Conservation (phyloP, 92 coral and sea anemone species). For the Parazoanthus darwini region DNA sequence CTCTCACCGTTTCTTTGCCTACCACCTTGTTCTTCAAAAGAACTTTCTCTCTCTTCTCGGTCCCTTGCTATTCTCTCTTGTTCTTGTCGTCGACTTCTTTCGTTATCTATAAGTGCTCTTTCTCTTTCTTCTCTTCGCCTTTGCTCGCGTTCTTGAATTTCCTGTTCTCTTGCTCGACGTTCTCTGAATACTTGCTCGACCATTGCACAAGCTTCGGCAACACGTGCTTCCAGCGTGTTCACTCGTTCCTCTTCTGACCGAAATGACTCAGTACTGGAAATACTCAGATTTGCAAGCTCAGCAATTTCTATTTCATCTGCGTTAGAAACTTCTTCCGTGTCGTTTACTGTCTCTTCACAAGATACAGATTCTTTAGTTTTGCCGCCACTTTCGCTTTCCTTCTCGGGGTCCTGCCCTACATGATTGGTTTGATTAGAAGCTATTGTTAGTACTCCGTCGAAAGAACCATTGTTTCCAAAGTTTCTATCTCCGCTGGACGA, state of each 20-base stretch:
- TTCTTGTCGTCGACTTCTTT: not conserved
- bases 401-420: not conserved
- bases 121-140: not conserved
- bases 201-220: conserved; percentile 57
- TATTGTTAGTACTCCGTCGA: not conserved
- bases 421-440: not conserved
- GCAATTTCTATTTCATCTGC: conserved; percentile 4
- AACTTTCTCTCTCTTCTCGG: not conserved
- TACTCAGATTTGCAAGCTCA: conserved; percentile 2
- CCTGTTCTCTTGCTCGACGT: conserved; percentile 19
- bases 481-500: not conserved
- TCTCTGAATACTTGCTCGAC: conserved; percentile 46
- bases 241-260: conserved; percentile 3
- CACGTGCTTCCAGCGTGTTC: conserved; percentile 22
- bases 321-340: not conserved
- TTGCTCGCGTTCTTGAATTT: not conserved
- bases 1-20: not conserved
- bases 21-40: not conserved
- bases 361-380: not conserved
- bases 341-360: not conserved
- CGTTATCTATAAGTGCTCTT: not conserved
- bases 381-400: not conserved
- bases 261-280: conserved; percentile 11
- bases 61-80: not conserved
- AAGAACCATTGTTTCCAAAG: not conserved